phyloP scores from a whole-genome alignment of 2,113 vertebrate genomes.

The Passer domesticus region DNA sequence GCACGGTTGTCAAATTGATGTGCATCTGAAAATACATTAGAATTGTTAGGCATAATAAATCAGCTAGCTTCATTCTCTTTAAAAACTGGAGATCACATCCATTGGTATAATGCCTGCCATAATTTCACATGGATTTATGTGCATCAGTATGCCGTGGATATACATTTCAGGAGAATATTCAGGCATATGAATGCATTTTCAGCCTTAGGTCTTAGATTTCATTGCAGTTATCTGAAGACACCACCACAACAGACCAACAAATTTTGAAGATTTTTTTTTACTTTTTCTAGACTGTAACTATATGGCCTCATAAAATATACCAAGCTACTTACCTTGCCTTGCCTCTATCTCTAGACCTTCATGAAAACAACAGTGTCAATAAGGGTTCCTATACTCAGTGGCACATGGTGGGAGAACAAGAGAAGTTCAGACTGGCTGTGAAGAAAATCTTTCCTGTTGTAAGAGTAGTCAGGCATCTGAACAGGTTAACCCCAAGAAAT shows the following conservation, averaged over 20 bases:
- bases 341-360: not conserved
- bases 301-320: not conserved
- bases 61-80: not conserved
- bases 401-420: not conserved
- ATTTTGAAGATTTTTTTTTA: not conserved
- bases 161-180: not conserved
- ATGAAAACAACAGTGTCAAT: not conserved
- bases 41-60: not conserved
- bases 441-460: not conserved
- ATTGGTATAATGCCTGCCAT: not conserved
- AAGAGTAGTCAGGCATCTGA: not conserved
- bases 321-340: not conserved
- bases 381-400: not conserved
- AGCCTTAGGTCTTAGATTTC: not conserved
- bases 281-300: not conserved
- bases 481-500: not conserved
- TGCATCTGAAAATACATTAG: constrained; percentile 77
- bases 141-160: not conserved
- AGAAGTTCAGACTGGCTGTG: not conserved
- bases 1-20: constrained; percentile 82
- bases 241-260: not conserved
- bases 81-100: not conserved
- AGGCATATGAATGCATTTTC: not conserved
- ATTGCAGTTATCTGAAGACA: not conserved
- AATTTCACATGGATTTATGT: not conserved